These are phyloP conservation scores for Coleophora deauratella DNA, from an alignment of 2,888 invertebrate species.

Conservation along the genomic window DNA sequence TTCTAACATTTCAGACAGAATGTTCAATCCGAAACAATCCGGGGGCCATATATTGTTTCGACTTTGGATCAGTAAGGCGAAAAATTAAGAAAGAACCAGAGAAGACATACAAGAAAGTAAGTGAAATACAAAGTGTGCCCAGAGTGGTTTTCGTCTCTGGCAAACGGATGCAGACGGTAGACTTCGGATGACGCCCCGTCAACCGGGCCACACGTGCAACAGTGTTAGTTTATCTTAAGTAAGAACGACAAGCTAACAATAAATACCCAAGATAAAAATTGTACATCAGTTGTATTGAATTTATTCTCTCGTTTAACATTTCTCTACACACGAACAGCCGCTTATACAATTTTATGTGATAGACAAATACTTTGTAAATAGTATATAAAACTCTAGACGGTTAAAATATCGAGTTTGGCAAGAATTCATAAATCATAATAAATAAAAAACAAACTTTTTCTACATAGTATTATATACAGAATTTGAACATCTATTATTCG, in stretches of 20 bases:
- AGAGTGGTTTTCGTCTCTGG: conserved; percentile 72
- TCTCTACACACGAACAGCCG: conserved; percentile 66
- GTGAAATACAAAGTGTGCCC: conserved; percentile 55
- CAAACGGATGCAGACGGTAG: conserved; percentile 71
- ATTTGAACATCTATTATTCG: conserved; percentile 81
- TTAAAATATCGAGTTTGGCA: conserved; percentile 73
- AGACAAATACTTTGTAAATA: conserved; percentile 71
- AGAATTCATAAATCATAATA: conserved; percentile 70
- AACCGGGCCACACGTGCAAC: no score
- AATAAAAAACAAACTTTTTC: conserved; percentile 62
- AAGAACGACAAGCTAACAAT: no score
- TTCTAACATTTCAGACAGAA: conserved; percentile 59
- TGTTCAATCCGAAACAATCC: conserved; percentile 69
- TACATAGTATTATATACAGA: conserved; percentile 94
- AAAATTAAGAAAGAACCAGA: conserved; percentile 38
- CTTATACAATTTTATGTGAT: conserved; percentile 63
- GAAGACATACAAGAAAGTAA: conserved; percentile 40
- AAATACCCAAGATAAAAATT: conserved; percentile 38
- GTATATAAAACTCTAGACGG: conserved; percentile 72
- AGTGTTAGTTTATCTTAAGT: no score
- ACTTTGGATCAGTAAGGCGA: conserved; percentile 65
- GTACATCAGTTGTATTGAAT: conserved; percentile 69
- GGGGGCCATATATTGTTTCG: conserved; percentile 72
- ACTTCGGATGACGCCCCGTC: conserved; percentile 46
- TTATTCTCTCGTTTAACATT: conserved; percentile 64